Base-by-base conservation (phyloP, 2,888 invertebrate genomes). In the Dryobotodes eremita region DNA sequence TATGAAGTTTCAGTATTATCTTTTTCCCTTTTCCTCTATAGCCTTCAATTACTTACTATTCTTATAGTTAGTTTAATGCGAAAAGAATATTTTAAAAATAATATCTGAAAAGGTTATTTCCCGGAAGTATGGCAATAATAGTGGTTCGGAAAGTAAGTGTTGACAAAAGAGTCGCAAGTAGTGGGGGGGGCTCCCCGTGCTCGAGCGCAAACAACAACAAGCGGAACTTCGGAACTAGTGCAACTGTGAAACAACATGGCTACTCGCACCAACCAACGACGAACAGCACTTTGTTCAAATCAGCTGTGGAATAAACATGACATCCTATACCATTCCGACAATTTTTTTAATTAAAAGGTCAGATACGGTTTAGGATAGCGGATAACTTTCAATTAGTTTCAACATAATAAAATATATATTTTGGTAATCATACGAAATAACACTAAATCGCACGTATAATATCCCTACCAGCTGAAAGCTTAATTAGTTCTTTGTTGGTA, bases 141-240 rank as follows among this genome's bases (percentile, higher is more conserved):
- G 23, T 71, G 36, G 78, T 69, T 75, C 26, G 23, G 42, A 71
- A 71, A 66, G 79, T 74, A 71, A 61, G 23, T 75, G 64, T 17
- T 62, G 64, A 86, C 86, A 82, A 71, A 72, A 86, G 71, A 68
- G 55, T 69, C 31, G 23, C 59, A 20, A 71, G 57, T 62, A 62
- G n/a, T 13, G 2, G 15, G 23, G 31, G 31, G 46, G 11, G 11
- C 59, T 59, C 26, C 26, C 26, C 17, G 26, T 23, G 23, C 68
- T 50, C 23, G 31, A 26, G 48, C 65, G 31, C 76, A 62, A 76
- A 73, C 74, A 71, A 81, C 72, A 73, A 86, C 66, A 50, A 69
- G 50, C 48, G n/a, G 26, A 50, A 64, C 71, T 71, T 8, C 55
- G 42, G 36, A 69, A 55, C 55, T 55, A 61, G 82, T 42, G 50